A percentile compares a stretch with the other conserved stretches of the same genome.
These are phyloP conservation scores for Patella depressa DNA, from an alignment of 2,888 invertebrate species.

Conservation along the genomic window DNA sequence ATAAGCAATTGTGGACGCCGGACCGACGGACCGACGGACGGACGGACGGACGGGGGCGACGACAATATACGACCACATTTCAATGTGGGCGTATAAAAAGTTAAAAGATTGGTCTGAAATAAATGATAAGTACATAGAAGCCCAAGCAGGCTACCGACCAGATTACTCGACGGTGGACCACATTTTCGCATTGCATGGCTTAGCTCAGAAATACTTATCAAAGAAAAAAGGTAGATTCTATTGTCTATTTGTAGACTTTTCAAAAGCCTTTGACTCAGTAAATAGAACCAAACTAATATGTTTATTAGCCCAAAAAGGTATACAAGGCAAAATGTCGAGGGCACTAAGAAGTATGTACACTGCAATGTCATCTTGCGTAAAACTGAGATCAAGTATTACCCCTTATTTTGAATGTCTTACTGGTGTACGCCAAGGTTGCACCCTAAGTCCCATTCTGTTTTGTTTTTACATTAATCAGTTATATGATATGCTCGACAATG, in stretches of 20 bases:
- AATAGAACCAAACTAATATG: constrained; percentile 24
- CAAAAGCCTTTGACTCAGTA: constrained; percentile 27
- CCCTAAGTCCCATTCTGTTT: background rate
- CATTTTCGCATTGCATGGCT: background rate
- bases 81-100: too few species aligned
- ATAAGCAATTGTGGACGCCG: too few species aligned
- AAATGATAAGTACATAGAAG: constrained; percentile 25
- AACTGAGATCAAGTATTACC: background rate
- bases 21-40: too few species aligned
- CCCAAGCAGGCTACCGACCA: constrained; percentile 28
- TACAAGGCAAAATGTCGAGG: constrained; percentile 26
- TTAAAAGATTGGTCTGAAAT: constrained; percentile 25
- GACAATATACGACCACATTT: too few species aligned
- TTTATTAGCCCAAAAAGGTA: constrained; percentile 22
- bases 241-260: constrained; percentile 27
- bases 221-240: constrained; percentile 14
- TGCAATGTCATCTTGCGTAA: background rate
- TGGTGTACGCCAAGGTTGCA: background rate
- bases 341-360: constrained; percentile 11
- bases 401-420: background rate
- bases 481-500: background rate
- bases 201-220: background rate
- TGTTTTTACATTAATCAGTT: background rate
- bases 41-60: too few species aligned
- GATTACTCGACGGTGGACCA: background rate